Conservation (phyloP, 1,140 invertebrate genomes). For the Brachionus angularis region DNA sequence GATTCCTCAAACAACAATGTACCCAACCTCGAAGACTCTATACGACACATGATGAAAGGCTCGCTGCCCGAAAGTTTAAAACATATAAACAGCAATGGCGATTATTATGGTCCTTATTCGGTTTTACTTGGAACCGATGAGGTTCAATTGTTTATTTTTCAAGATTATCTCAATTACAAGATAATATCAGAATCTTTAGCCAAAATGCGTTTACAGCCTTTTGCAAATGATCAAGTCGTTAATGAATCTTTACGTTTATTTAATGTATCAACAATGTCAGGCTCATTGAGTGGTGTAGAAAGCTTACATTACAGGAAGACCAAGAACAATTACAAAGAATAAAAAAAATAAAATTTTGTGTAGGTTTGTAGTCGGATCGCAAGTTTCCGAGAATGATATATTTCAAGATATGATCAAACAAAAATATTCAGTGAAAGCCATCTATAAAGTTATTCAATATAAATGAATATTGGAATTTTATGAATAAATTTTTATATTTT, state of each 20-base stretch:
- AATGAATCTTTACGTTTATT: constrained; percentile 97
- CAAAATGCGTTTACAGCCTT: constrained; percentile 92
- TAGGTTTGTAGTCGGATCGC: constrained; percentile 88
- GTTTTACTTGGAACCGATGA: constrained; percentile 83
- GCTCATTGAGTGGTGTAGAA: constrained; percentile 83
- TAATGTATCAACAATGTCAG: constrained; percentile 93
- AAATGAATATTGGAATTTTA: too few relatives aligned
- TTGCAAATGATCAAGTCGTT: constrained; percentile 84
- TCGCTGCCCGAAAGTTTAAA: constrained; percentile 75
- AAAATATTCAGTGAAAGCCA: constrained; percentile 78
- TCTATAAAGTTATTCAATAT: constrained; percentile 86
- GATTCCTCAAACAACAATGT: constrained; percentile 73
- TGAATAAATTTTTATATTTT: too few relatives aligned
- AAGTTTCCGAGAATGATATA: constrained; percentile 89
- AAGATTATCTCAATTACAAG: constrained; percentile 74
- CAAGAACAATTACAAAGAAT: constrained; percentile 80
- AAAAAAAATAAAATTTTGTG: constrained; percentile 90
- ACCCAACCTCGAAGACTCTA: constrained; percentile 65
- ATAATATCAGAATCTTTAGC: constrained; percentile 93
- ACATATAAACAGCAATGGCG: constrained; percentile 85
- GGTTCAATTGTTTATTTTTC: constrained; percentile 85
- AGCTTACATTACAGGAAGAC: constrained; percentile 94
- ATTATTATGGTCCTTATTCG: constrained; percentile 83
- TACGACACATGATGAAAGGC: constrained; percentile 69
- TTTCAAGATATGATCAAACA: constrained; percentile 87